Evolutionary conservation across 2,113 vertebrate genomes (phyloP), one percentile per base, ranked within the genome.

Genomic region (Colius striatus): DNA sequence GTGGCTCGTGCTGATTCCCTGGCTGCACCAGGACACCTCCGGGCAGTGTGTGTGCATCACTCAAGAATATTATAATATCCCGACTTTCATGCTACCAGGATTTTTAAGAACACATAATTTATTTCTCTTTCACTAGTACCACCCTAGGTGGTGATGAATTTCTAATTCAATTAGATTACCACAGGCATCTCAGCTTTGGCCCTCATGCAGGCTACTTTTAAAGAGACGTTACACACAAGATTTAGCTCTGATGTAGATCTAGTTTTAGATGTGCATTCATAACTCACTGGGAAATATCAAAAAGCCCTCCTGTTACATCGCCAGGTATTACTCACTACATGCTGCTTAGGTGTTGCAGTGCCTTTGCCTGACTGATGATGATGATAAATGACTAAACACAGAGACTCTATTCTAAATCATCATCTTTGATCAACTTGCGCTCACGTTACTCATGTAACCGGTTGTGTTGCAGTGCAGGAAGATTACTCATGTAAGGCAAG

Each of bases 401-500:
- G 48, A 75, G 86, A 68, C 61, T 58, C 63, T 50, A 6, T 50
- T 89, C 74, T 73, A 94, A 96, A 78, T 78, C 61, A 27, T 72
- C 72, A 26, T 81, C 85, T 96, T 95, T 94, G 83, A 93, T 88
- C 94, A 89, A 50, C 79, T 81, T 84, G 62, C 61, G 61, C 58
- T 93, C 92, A 57, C 83, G 78, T 95, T 96, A 95, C 79, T 97
- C 93, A 90, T 65, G 14, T 70, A 93, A 95, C 89, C 1, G 1
- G 90, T 81, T 90, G 62, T 75, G 70, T 43, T 79, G 92, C 84
- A 93, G 60, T 2, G 5, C 86, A 41, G 70, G 57, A 80, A 73
- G 87, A 96, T 90, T 96, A 94, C 87, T 96, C 88, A 96, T 72
- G 76, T 78, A 78, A 94, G 50, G 62, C 72, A 79, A 91, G 60